Conservation (phyloP, 2,888 invertebrate genomes). For the Abrostola triplasia region DNA sequence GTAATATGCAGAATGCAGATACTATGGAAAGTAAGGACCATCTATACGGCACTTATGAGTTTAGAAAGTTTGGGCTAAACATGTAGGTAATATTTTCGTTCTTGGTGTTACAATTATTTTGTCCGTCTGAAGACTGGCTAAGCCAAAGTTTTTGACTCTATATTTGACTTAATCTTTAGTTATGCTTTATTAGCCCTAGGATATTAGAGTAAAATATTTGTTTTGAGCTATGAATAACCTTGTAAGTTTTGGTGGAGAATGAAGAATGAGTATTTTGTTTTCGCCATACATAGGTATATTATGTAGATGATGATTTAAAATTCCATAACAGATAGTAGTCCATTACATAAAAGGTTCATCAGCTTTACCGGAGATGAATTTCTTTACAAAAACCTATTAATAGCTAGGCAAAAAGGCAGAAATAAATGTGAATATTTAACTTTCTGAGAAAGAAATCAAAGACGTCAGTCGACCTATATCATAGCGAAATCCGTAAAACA, state of each 20-base stretch:
- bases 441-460: constrained; percentile 32
- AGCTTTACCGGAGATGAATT: neutral
- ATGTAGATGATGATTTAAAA: no score
- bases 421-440: constrained; percentile 8
- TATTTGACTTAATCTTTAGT: neutral
- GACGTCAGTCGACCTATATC: constrained; percentile 48
- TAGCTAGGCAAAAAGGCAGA: neutral
- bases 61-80: no score
- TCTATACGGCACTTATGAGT: no score
- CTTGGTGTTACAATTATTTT: neutral
- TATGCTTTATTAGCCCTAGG: neutral
- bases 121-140: neutral
- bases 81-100: no score
- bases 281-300: no score
- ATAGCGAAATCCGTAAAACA: constrained; percentile 66
- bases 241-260: neutral
- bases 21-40: no score
- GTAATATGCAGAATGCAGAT: no score
- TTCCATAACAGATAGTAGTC: no score
- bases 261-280: neutral
- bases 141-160: neutral
- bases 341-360: neutral
- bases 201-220: neutral
- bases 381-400: neutral
- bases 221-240: neutral